phyloP scores from a whole-genome alignment of 2,888 invertebrate species.

The Trachelus iudaicus region DNA sequence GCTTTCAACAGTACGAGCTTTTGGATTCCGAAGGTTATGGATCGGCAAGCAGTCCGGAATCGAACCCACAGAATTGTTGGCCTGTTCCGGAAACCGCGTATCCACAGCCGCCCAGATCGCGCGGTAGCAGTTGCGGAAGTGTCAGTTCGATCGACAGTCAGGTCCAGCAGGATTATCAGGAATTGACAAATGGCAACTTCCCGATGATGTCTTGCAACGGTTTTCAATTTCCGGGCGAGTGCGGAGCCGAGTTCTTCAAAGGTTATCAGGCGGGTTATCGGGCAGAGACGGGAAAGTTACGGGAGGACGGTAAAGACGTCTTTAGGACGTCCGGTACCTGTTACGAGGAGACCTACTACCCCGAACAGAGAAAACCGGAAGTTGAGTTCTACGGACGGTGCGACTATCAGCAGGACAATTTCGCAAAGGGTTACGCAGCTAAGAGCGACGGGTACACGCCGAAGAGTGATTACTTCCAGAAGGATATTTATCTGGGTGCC shows the following conservation, averaged over 20 bases:
- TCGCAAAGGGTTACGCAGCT: neutral
- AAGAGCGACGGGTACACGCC: neutral
- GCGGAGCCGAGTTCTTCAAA: slow-evolving; percentile 53
- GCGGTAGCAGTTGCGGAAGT: slow-evolving; percentile 59
- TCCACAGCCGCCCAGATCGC: slow-evolving; percentile 54
- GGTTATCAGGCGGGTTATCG: slow-evolving; percentile 47
- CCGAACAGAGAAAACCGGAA: neutral
- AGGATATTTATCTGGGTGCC: neutral
- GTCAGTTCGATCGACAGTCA: slow-evolving; percentile 56
- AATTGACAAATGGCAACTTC: slow-evolving; percentile 33
- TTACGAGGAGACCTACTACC: slow-evolving; percentile 33
- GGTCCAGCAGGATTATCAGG: slow-evolving; percentile 44
- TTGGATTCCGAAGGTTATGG: slow-evolving; percentile 60
- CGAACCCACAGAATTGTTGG: slow-evolving; percentile 50
- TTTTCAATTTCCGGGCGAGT: slow-evolving; percentile 15
- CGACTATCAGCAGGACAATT: neutral
- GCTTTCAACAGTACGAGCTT: slow-evolving; percentile 52
- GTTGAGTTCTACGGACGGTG: neutral
- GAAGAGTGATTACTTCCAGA: neutral
- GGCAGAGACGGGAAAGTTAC: neutral
- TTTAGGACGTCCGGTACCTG: neutral
- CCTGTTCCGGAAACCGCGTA: slow-evolving; percentile 42
- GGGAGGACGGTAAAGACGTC: neutral
- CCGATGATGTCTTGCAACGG: slow-evolving; percentile 17
- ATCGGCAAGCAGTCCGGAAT: slow-evolving; percentile 59